Base-by-base conservation (phyloP, 2,888 invertebrate genomes). In the Xestia ashworthii region DNA sequence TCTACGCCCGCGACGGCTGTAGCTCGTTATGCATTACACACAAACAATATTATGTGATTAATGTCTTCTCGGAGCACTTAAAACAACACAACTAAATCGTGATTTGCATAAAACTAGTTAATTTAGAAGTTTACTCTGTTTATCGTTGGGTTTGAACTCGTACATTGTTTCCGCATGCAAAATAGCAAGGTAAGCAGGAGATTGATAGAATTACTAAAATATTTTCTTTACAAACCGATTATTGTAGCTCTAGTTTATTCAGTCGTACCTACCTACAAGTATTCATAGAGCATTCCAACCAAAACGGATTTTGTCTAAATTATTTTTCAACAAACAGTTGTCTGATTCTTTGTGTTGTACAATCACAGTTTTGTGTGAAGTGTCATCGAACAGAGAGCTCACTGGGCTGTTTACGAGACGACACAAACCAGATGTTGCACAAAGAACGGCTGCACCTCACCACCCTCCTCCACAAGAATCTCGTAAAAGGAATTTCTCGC, bases 401-500 rank as follows among this genome's bases (percentile, higher is more conserved):
- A 82, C 78, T 76, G 78, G 64, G 68, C 81, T 88, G 86, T 89
- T 89, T 89, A 88, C 88, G 84, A 87, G 80, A 74, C 82, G 75
- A 96, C 94, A 94, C 90, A 94, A 95, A 93, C 94, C 96, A 96
- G 95, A 96, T 96, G 96, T 95, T 94, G 93, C 93, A 92, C 92
- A 91, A 91, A 93, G 93, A 91, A 88, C 92, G 82, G 77, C 87
- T 91, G 90, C 91, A 89, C 89, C 89, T 91, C 87, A 89, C 89
- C 89, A 88, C 91, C 90, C 81, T 89, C 92, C 92, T 92, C 93
- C 93, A 88, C 93, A 93, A 93, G 94, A 94, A 94, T 94, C 95
- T 94, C 95, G 96, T 96, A 95, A 96, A 96, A 95, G 94, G 95
- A 96, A 95, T 96, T 95, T 95, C 95, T 95, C 94, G 94, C 94